Evolutionary conservation across 2,113 vertebrate genomes (phyloP).

Genomic region (Lycocorax pyrrhopterus): DNA sequence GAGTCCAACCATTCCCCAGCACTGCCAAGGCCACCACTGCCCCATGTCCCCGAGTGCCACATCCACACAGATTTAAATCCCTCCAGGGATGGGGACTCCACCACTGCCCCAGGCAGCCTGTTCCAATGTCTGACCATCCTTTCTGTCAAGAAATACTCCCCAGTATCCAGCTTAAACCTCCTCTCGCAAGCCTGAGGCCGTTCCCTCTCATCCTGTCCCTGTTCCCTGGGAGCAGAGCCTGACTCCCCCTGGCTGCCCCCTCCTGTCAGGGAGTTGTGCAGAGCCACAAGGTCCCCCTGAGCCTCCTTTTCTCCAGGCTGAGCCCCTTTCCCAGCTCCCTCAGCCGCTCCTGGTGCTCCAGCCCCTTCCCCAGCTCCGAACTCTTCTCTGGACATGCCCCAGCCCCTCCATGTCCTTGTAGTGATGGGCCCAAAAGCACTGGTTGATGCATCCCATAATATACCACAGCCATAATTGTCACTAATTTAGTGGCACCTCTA

Average conservation of each 20-base stretch:
- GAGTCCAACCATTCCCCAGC: neutral
- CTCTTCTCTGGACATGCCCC: rapidly evolving
- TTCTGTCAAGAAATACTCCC: neutral
- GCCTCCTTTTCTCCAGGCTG: neutral
- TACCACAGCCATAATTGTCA: neutral
- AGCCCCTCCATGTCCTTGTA: neutral
- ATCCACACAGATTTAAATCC: neutral
- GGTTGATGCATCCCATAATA: neutral
- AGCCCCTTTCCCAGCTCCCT: neutral
- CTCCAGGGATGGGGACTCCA: neutral
- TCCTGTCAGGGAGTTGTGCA: neutral
- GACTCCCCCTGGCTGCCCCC: rapidly evolving
- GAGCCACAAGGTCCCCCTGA: neutral
- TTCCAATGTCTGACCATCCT: neutral
- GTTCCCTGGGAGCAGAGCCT: neutral
- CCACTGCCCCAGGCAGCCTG: neutral
- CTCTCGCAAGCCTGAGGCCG: rapidly evolving
- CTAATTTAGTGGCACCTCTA: neutral
- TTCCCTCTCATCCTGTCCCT: neutral
- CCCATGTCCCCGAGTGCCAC: neutral
- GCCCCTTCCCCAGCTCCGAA: rapidly evolving
- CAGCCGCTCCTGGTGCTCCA: rapidly evolving
- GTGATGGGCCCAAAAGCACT: neutral
- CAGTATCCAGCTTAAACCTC: neutral
- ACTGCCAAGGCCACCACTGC: neutral